A percentile compares a stretch with the other conserved stretches of the same genome.
phyloP scores from a whole-genome alignment of 2,888 invertebrate genomes.

The Schizotus pectinicornis region DNA sequence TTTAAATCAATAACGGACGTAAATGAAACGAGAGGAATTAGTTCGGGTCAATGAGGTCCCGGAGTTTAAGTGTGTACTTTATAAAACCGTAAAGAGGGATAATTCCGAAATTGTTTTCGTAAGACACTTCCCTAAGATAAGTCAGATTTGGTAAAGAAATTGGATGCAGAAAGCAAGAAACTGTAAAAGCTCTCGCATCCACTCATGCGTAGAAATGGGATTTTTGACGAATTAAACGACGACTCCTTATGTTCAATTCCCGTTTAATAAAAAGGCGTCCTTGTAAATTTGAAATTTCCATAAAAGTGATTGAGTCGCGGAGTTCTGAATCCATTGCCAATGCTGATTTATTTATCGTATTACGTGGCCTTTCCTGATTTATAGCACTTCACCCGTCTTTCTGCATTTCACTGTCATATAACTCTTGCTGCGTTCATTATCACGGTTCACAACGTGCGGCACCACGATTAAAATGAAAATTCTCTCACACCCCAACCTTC shows the following conservation, averaged over 20 bases:
- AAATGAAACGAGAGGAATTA: constrained; percentile 13
- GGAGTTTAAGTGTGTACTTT: constrained; percentile 17
- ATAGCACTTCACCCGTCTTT: constrained; percentile 20
- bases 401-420: constrained; percentile 10
- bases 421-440: constrained; percentile 23
- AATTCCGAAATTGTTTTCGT: constrained; percentile 18
- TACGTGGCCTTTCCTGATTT: constrained; percentile 28
- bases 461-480: constrained; percentile 17
- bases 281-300: constrained; percentile 29
- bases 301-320: constrained; percentile 27
- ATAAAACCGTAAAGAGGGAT: constrained; percentile 20
- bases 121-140: constrained; percentile 12
- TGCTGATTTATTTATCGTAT: constrained; percentile 29
- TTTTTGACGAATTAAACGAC: constrained; percentile 32
- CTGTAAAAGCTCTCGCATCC: constrained; percentile 26
- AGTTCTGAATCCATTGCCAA: constrained; percentile 26
- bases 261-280: constrained; percentile 28
- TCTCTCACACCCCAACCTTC: background rate
- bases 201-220: constrained; percentile 27
- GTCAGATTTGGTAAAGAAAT: constrained; percentile 8
- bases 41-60: constrained; percentile 14
- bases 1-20: constrained; percentile 10
- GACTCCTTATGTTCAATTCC: constrained; percentile 28
- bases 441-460: constrained; percentile 5
- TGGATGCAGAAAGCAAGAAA: constrained; percentile 22